Base-by-base conservation (phyloP, 2,797 vertebrate genomes). In the Sebastiscus tertius region DNA sequence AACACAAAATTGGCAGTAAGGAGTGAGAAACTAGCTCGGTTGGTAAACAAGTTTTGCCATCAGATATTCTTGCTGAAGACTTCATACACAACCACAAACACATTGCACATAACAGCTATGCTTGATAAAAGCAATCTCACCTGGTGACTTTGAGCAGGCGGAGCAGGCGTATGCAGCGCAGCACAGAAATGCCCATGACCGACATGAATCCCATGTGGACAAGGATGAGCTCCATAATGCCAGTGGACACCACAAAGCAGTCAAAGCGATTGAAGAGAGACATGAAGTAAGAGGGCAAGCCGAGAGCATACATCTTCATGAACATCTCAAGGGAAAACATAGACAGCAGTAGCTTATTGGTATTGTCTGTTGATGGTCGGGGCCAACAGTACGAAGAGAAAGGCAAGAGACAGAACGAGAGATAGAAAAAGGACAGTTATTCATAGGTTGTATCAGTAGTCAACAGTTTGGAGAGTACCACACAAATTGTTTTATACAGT, bases 211-310 rank as follows among this genome's bases (percentile, higher is more conserved):
- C 91, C 2, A 97, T 94, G 79, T 95, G 93, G 61, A 99, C 97
- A 0, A 99, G 91, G 81, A 98, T 91, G 26, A 96, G 79, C 94
- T 99, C 98, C 84, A 97, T 71, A 60, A 98, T 87, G 2, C 98
- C 97, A 0, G 96, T 94, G 11, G 97, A 96, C 79, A 99, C 98
- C 88, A 98, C 97, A 2, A 99, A 98, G 94, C 97, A 98, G 94
- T 99, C 98, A 1, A 99, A 99, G 46, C 98, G 97, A 85, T 99
- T 98, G 95, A 99, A 99, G 79, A 98, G 88, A 0, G 97, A 98
- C 96, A 99, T 97, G 93, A 98, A 98, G 92, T 99, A 99, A 20
- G 97, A 96, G 24, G 95, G 96, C 56, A 98, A 91, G 36, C 97
- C 97, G 67, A 98, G 93, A 0, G 97, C 97, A 0, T 97, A 99